These are phyloP conservation scores for Varanus salvator DNA, from an alignment of 2,113 vertebrate genomes.

Conservation along the genomic window DNA sequence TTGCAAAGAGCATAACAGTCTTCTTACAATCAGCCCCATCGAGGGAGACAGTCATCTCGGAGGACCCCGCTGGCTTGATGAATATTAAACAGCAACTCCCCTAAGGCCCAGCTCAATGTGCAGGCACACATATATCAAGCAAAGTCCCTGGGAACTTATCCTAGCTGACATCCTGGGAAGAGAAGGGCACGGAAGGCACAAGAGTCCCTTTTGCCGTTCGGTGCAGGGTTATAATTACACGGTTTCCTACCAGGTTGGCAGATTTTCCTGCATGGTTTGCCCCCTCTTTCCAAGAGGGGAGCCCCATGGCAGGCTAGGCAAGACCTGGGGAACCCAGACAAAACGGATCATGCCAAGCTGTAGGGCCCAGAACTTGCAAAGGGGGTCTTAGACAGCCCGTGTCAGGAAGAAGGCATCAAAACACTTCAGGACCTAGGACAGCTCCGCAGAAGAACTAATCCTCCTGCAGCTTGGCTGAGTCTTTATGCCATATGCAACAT, in stretches of 20 bases:
- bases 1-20: conserved; percentile 35
- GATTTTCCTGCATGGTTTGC: not conserved
- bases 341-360: not conserved
- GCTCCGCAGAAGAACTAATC: not conserved
- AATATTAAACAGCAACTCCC: conserved; percentile 32
- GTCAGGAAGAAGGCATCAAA: not conserved
- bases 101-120: not conserved
- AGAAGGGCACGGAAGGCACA: not conserved
- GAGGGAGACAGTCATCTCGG: conserved; percentile 15
- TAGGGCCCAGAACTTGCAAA: not conserved
- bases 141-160: not conserved
- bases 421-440: not conserved
- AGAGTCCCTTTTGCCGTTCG: not conserved
- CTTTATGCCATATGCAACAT: too few species aligned
- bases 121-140: not conserved
- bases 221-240: not conserved
- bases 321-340: not conserved
- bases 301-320: not conserved
- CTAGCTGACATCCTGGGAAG: not conserved
- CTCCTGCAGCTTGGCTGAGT: not conserved
- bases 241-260: not conserved
- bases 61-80: conserved; percentile 35
- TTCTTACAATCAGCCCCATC: conserved; percentile 37
- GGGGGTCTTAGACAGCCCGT: not conserved
- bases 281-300: not conserved